Evolutionary conservation across 1,140 invertebrate genomes (phyloP).

Genomic region (Pseudobourletiella spinata): DNA sequence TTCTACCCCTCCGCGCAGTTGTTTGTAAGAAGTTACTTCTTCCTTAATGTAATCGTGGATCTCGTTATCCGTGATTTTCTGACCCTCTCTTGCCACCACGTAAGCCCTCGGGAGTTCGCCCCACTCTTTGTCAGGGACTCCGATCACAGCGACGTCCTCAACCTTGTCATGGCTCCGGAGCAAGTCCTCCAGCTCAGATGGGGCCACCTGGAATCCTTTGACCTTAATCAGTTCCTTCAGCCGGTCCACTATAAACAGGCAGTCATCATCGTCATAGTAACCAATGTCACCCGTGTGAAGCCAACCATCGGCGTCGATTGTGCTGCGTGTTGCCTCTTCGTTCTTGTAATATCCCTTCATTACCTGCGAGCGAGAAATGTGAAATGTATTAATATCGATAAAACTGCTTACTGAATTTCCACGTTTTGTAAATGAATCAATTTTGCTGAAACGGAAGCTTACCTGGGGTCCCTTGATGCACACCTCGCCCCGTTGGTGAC

Average conservation of each 20-base stretch:
- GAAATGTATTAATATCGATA: too few species aligned
- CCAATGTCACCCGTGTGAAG: constrained; percentile 59
- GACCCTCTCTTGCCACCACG: constrained; percentile 45
- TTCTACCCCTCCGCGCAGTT: constrained; percentile 47
- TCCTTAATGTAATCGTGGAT: constrained; percentile 51
- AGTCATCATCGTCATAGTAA: constrained; percentile 49
- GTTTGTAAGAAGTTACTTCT: constrained; percentile 54
- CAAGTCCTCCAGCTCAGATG: constrained; percentile 49
- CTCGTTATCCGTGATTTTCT: constrained; percentile 50
- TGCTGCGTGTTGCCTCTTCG: constrained; percentile 54
- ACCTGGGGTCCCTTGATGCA: too few species aligned
- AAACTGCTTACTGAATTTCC: too few species aligned
- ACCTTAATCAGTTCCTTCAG: constrained; percentile 37
- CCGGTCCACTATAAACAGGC: constrained; percentile 69
- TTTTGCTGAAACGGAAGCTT: too few species aligned
- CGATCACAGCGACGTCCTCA: constrained; percentile 49
- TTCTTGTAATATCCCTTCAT: constrained; percentile 40
- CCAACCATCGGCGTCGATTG: constrained; percentile 65
- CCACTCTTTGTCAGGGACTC: constrained; percentile 44
- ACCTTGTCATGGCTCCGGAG: constrained; percentile 45
- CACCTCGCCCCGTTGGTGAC: too few species aligned
- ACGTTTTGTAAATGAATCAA: too few species aligned
- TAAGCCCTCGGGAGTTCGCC: constrained; percentile 56
- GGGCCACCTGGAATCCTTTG: constrained; percentile 62
- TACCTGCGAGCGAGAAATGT: constrained; percentile 49